A percentile compares a stretch with the other conserved stretches of the same genome.
phyloP scores from a whole-genome alignment of 92 coral and sea anemone genomes.

The Epizoanthus scotinus region DNA sequence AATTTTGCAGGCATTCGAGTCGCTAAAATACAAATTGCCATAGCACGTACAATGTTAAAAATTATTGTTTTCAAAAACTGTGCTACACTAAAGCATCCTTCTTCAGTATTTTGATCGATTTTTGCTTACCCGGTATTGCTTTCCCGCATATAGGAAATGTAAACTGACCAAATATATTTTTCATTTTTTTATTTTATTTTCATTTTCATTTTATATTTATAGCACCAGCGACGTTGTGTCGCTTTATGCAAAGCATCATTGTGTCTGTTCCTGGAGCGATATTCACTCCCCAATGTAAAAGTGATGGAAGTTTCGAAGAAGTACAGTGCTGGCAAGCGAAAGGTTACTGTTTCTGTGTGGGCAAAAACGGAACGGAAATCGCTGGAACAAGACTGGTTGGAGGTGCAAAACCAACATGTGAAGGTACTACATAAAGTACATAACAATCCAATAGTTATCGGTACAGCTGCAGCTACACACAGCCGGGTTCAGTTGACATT shows the following conservation, averaged over 20 bases:
- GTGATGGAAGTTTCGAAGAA: conserved; percentile 68
- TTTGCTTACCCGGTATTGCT: too few relatives aligned
- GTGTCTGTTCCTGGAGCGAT: conserved; percentile 66
- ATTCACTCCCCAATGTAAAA: conserved; percentile 65
- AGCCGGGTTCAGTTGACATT: too few relatives aligned
- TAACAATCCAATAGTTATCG: neutral
- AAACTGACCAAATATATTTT: too few relatives aligned
- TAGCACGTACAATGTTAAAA: too few relatives aligned
- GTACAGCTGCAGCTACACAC: too few relatives aligned
- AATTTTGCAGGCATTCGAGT: too few relatives aligned
- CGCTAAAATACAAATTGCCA: too few relatives aligned
- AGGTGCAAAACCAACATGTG: conserved; percentile 48
- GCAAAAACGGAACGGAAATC: conserved; percentile 55
- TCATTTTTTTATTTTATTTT: too few relatives aligned
- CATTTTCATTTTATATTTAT: neutral
- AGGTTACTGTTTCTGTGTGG: conserved; percentile 64
- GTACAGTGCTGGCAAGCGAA: conserved; percentile 65
- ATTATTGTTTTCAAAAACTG: too few relatives aligned
- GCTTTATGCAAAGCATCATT: conserved; percentile 55
- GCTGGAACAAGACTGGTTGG: conserved; percentile 59
- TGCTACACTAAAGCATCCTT: too few relatives aligned
- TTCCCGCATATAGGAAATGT: too few relatives aligned
- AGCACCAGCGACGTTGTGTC: conserved; percentile 42
- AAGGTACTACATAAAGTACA: neutral
- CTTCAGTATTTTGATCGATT: too few relatives aligned